Evolutionary conservation across 1,140 invertebrate species (phyloP), one percentile per base, ranked within the genome.

Genomic region (Ceratosolen fusciceps): DNA sequence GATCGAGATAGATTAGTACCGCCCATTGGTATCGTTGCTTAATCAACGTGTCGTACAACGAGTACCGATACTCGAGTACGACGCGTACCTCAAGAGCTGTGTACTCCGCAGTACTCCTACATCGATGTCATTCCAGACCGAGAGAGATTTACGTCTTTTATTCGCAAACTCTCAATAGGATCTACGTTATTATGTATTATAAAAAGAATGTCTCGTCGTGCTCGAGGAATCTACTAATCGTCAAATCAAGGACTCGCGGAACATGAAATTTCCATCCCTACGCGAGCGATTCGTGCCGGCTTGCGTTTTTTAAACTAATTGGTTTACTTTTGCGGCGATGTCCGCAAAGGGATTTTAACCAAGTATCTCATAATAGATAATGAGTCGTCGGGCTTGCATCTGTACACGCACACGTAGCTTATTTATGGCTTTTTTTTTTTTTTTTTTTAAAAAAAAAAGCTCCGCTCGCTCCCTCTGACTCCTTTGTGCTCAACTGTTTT

Each of bases 381-480:
- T 77, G 65, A 77, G 65, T 54, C 65, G 74, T 62, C 14, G 12
- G 0, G 19, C 8, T 49, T 49, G 24, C 31, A 29, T 67, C 12
- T 49, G 60, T 14, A 29, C 21, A 37, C 56, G 3, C 16, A 60
- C 37, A 16, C 29, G n/a, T 2, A 31, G 31, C 2, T 60, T 70
- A 77, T 77, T 77, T 39, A 70, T 77, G 49, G 39, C 29, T 31
- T 77, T 65, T 62, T 56, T 47, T n/a, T n/a, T n/a, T n/a, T n/a
- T n/a, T n/a, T n/a, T n/a, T n/a, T n/a, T n/a, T n/a, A n/a, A n/a
- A n/a, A n/a, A n/a, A n/a, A 77, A 43, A 34, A 75, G 43, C 37
- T 14, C 10, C 49, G 70, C 29, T 0, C 19, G 37, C 70, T 34
- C 29, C 31, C 74, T 34, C 29, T 26, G 39, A 26, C 12, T 62